Conservation (phyloP, 23 tunicate genomes). For the Phallusia fumigata region DNA sequence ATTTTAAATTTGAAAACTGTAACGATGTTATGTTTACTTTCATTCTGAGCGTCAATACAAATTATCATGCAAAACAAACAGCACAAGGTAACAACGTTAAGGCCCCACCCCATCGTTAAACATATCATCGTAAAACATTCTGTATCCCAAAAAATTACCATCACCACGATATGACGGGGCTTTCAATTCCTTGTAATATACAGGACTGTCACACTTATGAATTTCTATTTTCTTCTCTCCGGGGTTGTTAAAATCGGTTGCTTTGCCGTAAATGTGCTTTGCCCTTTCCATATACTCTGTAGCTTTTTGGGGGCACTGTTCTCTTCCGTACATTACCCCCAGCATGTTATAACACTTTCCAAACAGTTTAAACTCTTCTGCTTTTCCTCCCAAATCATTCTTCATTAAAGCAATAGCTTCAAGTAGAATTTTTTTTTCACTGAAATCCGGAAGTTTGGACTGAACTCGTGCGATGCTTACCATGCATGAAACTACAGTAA, state of each 20-base stretch:
- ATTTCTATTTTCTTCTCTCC: not conserved
- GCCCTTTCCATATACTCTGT: not conserved
- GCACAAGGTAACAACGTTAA: too few species aligned
- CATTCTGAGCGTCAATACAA: too few species aligned
- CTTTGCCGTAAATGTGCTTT: not conserved
- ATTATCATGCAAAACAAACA: too few species aligned
- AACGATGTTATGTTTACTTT: too few species aligned
- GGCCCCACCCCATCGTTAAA: too few species aligned
- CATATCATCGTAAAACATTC: too few species aligned
- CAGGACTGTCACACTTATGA: too few species aligned
- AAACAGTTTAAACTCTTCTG: not conserved
- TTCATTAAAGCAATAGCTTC: not conserved
- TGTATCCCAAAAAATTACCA: too few species aligned
- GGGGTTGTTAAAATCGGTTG: not conserved
- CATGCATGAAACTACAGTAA: not conserved
- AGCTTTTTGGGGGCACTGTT: not conserved
- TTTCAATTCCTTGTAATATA: too few species aligned
- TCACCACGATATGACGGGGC: too few species aligned
- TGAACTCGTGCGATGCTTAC: not conserved
- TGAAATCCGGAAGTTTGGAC: not conserved
- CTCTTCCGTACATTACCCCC: not conserved
- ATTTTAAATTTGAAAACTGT: too few species aligned
- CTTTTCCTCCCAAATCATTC: not conserved
- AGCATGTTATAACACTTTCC: not conserved
- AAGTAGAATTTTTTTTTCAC: not conserved